phyloP scores from a whole-genome alignment of 2,113 vertebrate species.

The Lonchura striata region DNA sequence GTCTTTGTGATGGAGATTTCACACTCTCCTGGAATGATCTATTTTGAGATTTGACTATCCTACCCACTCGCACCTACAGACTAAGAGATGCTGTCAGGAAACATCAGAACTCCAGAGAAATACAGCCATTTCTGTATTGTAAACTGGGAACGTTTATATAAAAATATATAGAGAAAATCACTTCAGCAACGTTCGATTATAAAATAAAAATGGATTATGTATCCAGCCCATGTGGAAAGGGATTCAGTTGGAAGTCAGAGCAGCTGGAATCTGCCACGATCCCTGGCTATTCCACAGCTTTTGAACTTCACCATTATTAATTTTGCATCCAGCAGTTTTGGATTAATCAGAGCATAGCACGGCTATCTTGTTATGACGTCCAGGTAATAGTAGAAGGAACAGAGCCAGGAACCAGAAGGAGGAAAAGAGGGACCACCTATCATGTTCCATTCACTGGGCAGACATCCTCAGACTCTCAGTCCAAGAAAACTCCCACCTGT shows the following conservation, averaged over 20 bases:
- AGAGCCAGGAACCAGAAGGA: neutral
- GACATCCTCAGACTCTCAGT: neutral
- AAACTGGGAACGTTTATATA: neutral
- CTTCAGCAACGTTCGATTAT: neutral
- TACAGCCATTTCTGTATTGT: neutral
- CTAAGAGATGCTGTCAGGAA: neutral
- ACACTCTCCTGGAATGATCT: neutral
- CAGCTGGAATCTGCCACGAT: neutral
- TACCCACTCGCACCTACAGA: neutral
- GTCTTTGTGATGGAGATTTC: neutral
- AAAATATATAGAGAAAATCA: neutral
- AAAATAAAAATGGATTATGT: neutral
- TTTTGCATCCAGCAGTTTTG: neutral
- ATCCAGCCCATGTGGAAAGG: neutral
- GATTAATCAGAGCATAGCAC: neutral
- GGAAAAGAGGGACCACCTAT: neutral
- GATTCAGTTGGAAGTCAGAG: neutral
- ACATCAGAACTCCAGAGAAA: neutral
- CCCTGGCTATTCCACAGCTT: neutral
- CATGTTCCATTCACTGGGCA: neutral
- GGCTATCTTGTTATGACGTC: neutral
- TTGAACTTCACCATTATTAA: neutral
- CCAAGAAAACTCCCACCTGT: constrained; percentile 26
- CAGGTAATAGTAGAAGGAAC: neutral
- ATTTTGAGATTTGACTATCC: neutral